phyloP scores from a whole-genome alignment of 1,140 invertebrate genomes.

The Ptiloglossa arizonensis region DNA sequence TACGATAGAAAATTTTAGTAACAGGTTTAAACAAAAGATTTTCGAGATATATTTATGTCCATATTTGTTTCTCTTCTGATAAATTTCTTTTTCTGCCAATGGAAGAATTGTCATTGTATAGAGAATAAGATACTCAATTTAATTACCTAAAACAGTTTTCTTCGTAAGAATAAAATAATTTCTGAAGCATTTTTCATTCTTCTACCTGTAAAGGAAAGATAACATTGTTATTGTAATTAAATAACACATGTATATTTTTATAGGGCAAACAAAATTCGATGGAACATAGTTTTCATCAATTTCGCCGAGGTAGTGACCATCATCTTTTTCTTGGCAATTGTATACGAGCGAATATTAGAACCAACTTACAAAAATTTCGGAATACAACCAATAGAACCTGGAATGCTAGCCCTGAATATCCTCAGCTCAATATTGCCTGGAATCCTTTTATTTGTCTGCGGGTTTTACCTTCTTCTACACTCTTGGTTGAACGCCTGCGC shows the following conservation, averaged over 20 bases:
- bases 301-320: conserved; percentile 89
- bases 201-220: too few species aligned
- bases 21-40: too few species aligned
- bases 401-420: conserved; percentile 84
- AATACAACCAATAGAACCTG: conserved; percentile 83
- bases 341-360: conserved; percentile 89
- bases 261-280: conserved; percentile 87
- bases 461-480: conserved; percentile 93
- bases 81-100: too few species aligned
- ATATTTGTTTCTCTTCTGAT: too few species aligned
- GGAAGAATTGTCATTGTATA: too few species aligned
- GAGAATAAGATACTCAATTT: too few species aligned
- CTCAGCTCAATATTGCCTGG: conserved; percentile 90
- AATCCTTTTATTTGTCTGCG: conserved; percentile 87
- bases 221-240: not conserved
- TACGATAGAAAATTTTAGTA: too few species aligned
- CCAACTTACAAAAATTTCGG: conserved; percentile 89
- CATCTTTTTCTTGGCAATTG: conserved; percentile 90
- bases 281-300: conserved; percentile 87
- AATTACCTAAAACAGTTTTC: too few species aligned
- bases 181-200: too few species aligned
- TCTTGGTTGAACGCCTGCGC: conserved; percentile 94
- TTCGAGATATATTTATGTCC: too few species aligned
- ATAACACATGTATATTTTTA: conserved; percentile 36
- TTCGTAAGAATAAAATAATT: too few species aligned